Evolutionary conservation across 2,888 invertebrate genomes (phyloP).

Genomic region (Balanococcus diminutus): DNA sequence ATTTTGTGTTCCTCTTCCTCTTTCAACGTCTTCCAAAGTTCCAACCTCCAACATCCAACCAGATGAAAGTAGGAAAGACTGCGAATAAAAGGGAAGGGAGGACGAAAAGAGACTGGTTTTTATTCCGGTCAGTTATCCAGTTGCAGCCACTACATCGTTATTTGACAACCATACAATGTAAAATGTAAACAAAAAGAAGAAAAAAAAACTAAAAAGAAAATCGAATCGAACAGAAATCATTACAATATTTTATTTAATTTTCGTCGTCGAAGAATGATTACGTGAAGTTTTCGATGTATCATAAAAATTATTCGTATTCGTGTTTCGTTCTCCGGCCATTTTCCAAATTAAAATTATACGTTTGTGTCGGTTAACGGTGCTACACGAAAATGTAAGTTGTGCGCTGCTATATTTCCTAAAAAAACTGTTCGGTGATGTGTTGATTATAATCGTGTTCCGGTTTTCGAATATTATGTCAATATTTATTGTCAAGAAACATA

Average conservation of each 20-base stretch:
- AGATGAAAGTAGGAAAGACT: too few relatives aligned
- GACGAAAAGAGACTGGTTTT: neutral
- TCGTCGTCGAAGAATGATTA: neutral
- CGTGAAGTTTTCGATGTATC: neutral
- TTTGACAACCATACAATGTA: neutral
- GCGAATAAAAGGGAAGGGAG: neutral
- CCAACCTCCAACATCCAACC: too few relatives aligned
- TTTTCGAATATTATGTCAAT: neutral
- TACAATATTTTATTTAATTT: neutral
- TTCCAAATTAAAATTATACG: neutral
- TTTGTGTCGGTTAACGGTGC: neutral
- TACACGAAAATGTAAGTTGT: neutral
- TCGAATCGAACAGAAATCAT: neutral
- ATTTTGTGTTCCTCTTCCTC: too few relatives aligned
- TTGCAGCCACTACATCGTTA: neutral
- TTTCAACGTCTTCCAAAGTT: too few relatives aligned
- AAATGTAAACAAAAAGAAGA: neutral
- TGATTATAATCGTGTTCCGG: neutral
- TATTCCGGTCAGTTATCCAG: conserved; percentile 11
- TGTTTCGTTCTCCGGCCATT: neutral
- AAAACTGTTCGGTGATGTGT: neutral
- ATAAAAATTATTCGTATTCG: neutral
- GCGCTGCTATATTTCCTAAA: neutral
- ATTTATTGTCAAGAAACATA: neutral
- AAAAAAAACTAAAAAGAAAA: neutral